Base-by-base conservation (phyloP, 2,113 vertebrate genomes). In the Hyperopisus bebe region DNA sequence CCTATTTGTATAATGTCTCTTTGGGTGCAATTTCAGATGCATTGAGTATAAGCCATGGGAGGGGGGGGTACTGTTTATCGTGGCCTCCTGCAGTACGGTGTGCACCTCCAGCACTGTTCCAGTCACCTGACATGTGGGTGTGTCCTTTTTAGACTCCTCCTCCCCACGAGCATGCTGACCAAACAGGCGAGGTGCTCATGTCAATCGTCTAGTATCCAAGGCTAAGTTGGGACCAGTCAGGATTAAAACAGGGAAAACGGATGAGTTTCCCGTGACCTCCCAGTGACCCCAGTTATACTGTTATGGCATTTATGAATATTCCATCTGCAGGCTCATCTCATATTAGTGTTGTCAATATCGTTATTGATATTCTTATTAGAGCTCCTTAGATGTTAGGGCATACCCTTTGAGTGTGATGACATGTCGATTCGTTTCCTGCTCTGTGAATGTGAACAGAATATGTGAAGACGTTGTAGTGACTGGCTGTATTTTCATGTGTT, bases 361-460 rank as follows among this genome's bases (percentile, higher is more conserved):
- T 46, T 85, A 90, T 82, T 80, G 87, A 93, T 91, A 10, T 92
- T 93, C 92, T 94, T 90, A 90, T 91, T 82, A 91, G 80, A 66
- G 91, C 93, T 89, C 90, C 82, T 89, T 66, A 35, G 85, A 35
- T 89, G 50, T 66, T 85, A 19, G 82, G 88, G 94, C 89, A 85
- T 94, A 91, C 90, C 91, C 92, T 92, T 90, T 94, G 91, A 91
- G 90, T 92, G 90, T 46, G 92, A 92, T 88, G 48, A 93, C 93
- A 62, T 89, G 44, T 87, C 85, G 92, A 46, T 90, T 91, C 74
- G 93, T 94, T 94, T 93, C 90, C 89, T 92, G 90, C 91, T 91
- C 92, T 92, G 94, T 95, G 94, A 95, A 93, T 92, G 91, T 91
- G 91, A 89, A 90, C 92, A 91, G 90, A 91, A 90, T 85, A 91